These are phyloP conservation scores for Helarctos malayanus DNA, from an alignment of 2,797 vertebrate species.

Conservation along the genomic window DNA sequence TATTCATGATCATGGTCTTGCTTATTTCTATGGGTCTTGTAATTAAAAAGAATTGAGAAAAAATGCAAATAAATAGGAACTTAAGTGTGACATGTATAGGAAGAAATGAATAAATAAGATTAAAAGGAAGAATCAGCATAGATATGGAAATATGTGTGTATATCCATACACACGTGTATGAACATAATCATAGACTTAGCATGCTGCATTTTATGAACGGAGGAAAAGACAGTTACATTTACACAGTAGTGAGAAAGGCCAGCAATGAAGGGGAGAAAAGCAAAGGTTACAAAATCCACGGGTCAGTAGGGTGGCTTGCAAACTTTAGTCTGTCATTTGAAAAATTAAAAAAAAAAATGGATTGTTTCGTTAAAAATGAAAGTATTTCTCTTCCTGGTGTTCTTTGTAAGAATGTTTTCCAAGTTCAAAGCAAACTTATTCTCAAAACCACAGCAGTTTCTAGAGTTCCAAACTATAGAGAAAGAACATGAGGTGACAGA, in stretches of 20 bases:
- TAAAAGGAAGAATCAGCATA: not conserved
- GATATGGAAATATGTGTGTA: not conserved
- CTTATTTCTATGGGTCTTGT: not conserved
- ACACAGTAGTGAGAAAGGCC: not conserved
- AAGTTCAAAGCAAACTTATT: conserved; percentile 34
- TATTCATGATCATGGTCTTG: not conserved
- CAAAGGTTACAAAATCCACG: not conserved
- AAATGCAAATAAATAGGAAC: not conserved
- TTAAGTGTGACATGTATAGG: not conserved
- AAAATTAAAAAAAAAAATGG: not conserved
- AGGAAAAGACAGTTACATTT: not conserved
- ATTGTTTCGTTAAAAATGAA: not conserved
- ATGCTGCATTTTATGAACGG: not conserved
- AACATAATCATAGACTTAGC: not conserved
- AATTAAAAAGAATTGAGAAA: not conserved
- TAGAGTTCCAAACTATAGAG: conserved; percentile 35
- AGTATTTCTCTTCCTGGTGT: not conserved
- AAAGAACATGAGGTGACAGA: not conserved
- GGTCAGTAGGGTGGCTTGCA: not conserved
- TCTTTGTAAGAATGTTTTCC: conserved; percentile 48
- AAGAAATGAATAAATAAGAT: not conserved
- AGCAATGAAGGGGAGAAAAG: not conserved
- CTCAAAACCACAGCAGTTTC: conserved; percentile 31
- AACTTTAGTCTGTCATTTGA: not conserved
- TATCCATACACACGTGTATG: not conserved